phyloP scores from a whole-genome alignment of 2,797 vertebrate genomes.

The Hipposideros larvatus region DNA sequence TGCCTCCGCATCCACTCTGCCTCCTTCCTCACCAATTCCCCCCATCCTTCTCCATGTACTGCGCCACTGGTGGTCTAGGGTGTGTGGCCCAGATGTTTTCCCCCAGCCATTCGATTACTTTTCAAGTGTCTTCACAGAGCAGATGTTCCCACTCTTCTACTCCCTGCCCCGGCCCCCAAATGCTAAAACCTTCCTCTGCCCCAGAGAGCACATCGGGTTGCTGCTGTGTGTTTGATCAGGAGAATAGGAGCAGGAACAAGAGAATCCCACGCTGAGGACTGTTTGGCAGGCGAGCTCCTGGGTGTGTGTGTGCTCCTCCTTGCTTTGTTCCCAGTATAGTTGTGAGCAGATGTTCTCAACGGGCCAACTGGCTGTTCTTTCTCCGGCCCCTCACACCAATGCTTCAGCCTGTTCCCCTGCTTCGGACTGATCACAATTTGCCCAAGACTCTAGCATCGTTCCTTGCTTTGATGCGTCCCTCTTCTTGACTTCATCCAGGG shows the following conservation, averaged over 20 bases:
- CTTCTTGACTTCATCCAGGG: conserved; percentile 73
- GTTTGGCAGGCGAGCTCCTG: conserved; percentile 87
- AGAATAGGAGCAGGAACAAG: conserved; percentile 67
- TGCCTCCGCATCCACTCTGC: conserved; percentile 74
- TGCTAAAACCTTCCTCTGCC: conserved; percentile 82
- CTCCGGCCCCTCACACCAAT: conserved; percentile 66
- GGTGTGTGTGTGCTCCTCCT: conserved; percentile 84
- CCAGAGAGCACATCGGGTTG: conserved; percentile 85
- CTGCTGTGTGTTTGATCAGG: conserved; percentile 88
- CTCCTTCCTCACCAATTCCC: conserved; percentile 76
- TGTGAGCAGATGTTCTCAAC: conserved; percentile 86
- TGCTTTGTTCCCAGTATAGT: conserved; percentile 82
- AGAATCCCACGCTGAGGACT: conserved; percentile 81
- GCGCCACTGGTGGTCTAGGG: conserved; percentile 89
- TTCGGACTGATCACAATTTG: conserved; percentile 66
- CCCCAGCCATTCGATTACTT: conserved; percentile 88
- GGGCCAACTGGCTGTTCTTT: conserved; percentile 75
- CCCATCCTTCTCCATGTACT: conserved; percentile 73
- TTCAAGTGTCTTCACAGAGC: conserved; percentile 90
- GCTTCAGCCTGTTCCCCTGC: conserved; percentile 74
- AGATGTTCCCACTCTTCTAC: conserved; percentile 87
- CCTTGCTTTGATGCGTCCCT: conserved; percentile 60
- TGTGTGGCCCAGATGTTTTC: conserved; percentile 90
- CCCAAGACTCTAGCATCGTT: conserved; percentile 39
- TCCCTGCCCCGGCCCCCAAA: conserved; percentile 72